These are phyloP conservation scores for Amiota communis DNA, from an alignment of 2,888 invertebrate species.

Conservation along the genomic window DNA sequence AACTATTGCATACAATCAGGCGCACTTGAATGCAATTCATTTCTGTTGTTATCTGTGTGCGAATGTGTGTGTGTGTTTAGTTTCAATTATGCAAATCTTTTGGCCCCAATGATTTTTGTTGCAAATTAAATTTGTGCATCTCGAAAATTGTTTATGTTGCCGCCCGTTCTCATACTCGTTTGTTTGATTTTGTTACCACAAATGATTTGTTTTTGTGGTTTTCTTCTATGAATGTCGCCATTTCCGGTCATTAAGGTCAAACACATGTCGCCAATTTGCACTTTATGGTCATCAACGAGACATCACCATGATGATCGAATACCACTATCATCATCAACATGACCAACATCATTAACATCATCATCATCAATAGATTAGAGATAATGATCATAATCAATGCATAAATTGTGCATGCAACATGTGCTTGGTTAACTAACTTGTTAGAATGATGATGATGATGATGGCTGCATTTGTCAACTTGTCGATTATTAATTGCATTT, in stretches of 20 bases:
- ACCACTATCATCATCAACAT: background rate
- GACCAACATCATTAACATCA: background rate
- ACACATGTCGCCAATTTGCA: constrained; percentile 41
- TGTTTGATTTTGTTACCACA: constrained; percentile 55
- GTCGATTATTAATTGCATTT: constrained; percentile 52
- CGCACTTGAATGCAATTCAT: background rate
- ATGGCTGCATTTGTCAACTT: constrained; percentile 29
- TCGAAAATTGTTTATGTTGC: constrained; percentile 29
- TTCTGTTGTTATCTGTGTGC: background rate
- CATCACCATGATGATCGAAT: background rate
- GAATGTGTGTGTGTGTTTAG: no score
- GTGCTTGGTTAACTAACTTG: background rate
- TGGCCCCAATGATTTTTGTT: constrained; percentile 38
- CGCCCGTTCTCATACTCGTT: constrained; percentile 38
- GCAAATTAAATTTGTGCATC: constrained; percentile 48
- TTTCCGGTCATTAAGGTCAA: constrained; percentile 65
- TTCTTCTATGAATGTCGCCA: constrained; percentile 52
- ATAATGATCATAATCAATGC: constrained; percentile 19
- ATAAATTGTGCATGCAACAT: constrained; percentile 21
- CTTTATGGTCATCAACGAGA: background rate
- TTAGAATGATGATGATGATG: background rate
- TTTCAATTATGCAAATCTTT: constrained; percentile 59
- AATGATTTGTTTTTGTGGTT: constrained; percentile 62
- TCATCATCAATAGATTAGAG: background rate
- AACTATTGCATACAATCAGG: no score